Percentiles rank a stretch among this genome's conserved stretches.
Conservation (phyloP, 2,797 vertebrate species). For the Synanceia verrucosa region DNA sequence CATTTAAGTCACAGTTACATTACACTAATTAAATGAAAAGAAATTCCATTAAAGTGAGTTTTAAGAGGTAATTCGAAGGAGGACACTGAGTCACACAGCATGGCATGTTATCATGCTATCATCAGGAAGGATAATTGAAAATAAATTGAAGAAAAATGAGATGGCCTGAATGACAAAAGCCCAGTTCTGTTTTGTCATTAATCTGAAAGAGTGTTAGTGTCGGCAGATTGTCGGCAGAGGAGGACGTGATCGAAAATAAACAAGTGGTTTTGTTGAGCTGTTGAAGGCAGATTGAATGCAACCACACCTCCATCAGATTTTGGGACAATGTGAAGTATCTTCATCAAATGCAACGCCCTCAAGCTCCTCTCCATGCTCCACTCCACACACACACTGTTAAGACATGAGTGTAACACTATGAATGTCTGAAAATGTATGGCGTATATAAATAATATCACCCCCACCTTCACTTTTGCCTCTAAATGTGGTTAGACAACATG, state of each 20-base stretch:
- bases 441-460: not conserved
- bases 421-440: not conserved
- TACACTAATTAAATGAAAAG: not conserved
- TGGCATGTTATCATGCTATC: not conserved
- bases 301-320: not conserved
- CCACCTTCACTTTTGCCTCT: not conserved
- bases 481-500: not conserved
- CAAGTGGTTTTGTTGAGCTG: not conserved
- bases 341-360: not conserved
- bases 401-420: not conserved
- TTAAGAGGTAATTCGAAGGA: not conserved
- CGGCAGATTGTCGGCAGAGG: too few relatives aligned
- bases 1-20: not conserved
- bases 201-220: too few relatives aligned
- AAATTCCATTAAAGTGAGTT: not conserved
- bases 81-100: not conserved
- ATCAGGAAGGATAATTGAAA: not conserved
- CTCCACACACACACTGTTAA: not conserved
- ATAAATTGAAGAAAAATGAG: too few relatives aligned
- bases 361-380: not conserved
- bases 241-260: too few relatives aligned
- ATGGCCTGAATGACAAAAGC: not conserved
- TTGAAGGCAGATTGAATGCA: not conserved
- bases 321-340: not conserved
- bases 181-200: not conserved